These are phyloP conservation scores for Leptogaster cylindrica DNA, from an alignment of 2,888 invertebrate species.

Conservation along the genomic window DNA sequence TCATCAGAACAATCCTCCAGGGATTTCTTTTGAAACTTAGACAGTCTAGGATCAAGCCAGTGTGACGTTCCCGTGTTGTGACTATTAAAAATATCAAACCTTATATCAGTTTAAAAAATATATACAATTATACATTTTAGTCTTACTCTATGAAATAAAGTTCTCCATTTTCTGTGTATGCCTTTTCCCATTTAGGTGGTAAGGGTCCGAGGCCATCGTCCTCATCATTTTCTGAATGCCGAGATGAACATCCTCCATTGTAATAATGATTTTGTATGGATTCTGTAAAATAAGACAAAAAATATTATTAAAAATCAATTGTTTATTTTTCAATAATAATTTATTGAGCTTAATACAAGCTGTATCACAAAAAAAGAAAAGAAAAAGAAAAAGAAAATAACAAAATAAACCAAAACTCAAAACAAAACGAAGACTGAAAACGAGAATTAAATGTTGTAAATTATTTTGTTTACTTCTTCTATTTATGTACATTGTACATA, in stretches of 20 bases:
- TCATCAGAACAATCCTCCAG: conserved; percentile 90
- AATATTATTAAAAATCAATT: too few relatives aligned
- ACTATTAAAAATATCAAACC: conserved; percentile 63
- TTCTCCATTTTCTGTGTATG: conserved; percentile 95
- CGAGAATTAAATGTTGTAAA: too few relatives aligned
- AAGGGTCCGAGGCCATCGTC: conserved; percentile 87
- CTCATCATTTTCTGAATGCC: conserved; percentile 65
- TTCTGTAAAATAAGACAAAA: not conserved
- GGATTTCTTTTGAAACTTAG: conserved; percentile 87
- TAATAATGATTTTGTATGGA: conserved; percentile 46
- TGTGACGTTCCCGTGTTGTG: conserved; percentile 96
- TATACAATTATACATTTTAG: conserved; percentile 22
- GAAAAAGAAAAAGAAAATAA: too few relatives aligned
- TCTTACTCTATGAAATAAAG: conserved; percentile 96
- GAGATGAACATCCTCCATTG: conserved; percentile 48
- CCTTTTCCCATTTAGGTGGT: conserved; percentile 97
- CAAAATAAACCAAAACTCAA: too few relatives aligned
- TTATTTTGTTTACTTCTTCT: too few relatives aligned
- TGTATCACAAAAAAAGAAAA: too few relatives aligned
- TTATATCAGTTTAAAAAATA: not conserved
- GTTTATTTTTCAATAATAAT: too few relatives aligned
- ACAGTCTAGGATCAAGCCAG: conserved; percentile 94
- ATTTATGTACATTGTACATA: too few relatives aligned
- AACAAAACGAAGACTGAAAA: too few relatives aligned
- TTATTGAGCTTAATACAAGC: too few relatives aligned